phyloP scores from a whole-genome alignment of 1,140 invertebrate genomes.

The Ladona fulva region DNA sequence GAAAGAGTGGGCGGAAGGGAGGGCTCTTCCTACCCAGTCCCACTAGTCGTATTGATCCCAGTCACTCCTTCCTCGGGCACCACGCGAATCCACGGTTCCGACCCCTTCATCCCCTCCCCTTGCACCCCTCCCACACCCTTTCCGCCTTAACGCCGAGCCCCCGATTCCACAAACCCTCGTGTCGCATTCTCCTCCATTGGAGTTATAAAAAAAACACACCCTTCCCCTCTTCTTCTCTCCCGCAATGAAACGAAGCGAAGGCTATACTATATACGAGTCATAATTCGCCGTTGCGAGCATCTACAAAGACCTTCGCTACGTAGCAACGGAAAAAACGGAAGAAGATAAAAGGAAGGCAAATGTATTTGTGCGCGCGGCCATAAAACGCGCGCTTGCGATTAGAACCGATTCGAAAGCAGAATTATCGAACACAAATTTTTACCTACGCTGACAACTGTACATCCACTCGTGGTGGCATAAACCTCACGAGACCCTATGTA shows the following conservation, averaged over 20 bases:
- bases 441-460: too few relatives aligned
- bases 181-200: conserved; percentile 1
- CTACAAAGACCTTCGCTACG: too few relatives aligned
- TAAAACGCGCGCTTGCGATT: too few relatives aligned
- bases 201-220: background rate
- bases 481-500: too few relatives aligned
- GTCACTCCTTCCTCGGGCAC: background rate
- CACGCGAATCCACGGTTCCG: background rate
- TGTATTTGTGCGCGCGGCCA: too few relatives aligned
- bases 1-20: background rate
- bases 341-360: too few relatives aligned
- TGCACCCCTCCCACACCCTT: background rate
- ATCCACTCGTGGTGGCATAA: too few relatives aligned
- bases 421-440: too few relatives aligned
- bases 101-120: background rate
- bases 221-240: background rate
- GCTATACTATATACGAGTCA: too few relatives aligned
- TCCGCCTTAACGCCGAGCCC: conserved; percentile 4
- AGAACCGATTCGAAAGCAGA: too few relatives aligned
- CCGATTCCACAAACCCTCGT: conserved; percentile 7
- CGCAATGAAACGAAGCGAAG: background rate
- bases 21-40: background rate
- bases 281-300: too few relatives aligned
- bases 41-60: conserved; percentile 8
- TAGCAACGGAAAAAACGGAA: too few relatives aligned